Conservation (phyloP, 1,140 invertebrate genomes). For the Neodiprion lecontei region DNA sequence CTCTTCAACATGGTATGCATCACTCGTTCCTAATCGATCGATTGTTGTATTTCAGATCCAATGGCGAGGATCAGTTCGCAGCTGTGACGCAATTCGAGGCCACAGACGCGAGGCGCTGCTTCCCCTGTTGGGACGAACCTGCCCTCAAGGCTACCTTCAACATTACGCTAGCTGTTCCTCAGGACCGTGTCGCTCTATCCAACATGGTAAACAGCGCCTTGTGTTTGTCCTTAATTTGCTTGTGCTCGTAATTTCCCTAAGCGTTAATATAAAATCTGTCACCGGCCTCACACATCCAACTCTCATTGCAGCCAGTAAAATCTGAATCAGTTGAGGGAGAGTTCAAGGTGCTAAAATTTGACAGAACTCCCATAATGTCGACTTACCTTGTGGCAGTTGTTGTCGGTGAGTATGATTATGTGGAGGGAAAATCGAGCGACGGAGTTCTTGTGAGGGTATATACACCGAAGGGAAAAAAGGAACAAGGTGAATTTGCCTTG, state of each 20-base stretch:
- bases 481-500: conserved; percentile 91
- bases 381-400: conserved; percentile 94
- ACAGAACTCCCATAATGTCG: conserved; percentile 93
- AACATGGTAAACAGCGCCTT: conserved; percentile 79
- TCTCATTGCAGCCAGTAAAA: conserved; percentile 67
- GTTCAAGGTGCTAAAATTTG: conserved; percentile 76
- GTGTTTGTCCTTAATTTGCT: conserved; percentile 27
- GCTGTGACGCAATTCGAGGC: conserved; percentile 95
- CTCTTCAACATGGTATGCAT: conserved; percentile 57
- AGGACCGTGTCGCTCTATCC: conserved; percentile 82
- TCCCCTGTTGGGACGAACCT: conserved; percentile 98
- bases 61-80: conserved; percentile 81
- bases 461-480: conserved; percentile 89
- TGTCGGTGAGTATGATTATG: conserved; percentile 93
- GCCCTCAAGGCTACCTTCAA: conserved; percentile 95
- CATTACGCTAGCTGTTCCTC: conserved; percentile 82
- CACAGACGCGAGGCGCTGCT: conserved; percentile 91
- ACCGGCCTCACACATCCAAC: not conserved
- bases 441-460: conserved; percentile 90
- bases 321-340: conserved; percentile 62
- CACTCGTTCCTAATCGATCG: not conserved
- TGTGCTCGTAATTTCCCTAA: conserved; percentile 16
- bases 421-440: conserved; percentile 82
- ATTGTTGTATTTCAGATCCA: conserved; percentile 57
- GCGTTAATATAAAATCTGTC: not conserved